Conservation (phyloP, 2,797 vertebrate genomes). For the Propithecus perrieri region DNA sequence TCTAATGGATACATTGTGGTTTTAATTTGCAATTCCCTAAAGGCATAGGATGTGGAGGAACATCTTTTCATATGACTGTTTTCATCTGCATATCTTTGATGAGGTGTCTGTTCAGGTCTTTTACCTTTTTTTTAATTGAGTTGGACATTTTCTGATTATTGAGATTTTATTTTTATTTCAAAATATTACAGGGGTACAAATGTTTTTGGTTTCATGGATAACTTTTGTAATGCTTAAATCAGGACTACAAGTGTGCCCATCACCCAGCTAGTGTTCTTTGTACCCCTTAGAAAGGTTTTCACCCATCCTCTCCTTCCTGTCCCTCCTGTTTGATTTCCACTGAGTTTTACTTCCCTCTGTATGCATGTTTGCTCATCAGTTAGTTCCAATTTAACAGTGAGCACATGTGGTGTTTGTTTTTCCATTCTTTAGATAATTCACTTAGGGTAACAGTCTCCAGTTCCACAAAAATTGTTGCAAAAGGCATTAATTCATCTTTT, state of each 20-base stretch:
- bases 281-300: background rate
- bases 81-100: background rate
- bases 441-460: background rate
- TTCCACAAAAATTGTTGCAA: background rate
- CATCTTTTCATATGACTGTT: background rate
- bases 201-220: background rate
- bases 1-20: background rate
- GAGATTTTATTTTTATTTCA: background rate
- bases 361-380: background rate
- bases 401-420: background rate
- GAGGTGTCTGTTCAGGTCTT: background rate
- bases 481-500: background rate
- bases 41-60: background rate
- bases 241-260: background rate
- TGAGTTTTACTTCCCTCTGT: background rate
- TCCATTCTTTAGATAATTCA: background rate
- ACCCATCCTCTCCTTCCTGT: no score
- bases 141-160: background rate
- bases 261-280: background rate
- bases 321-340: background rate
- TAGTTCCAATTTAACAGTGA: background rate
- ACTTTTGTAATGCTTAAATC: background rate
- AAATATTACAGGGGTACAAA: background rate
- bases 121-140: background rate
- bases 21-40: background rate